Base-by-base conservation (phyloP, 1,140 invertebrate species). In the Drosophila takahashii region DNA sequence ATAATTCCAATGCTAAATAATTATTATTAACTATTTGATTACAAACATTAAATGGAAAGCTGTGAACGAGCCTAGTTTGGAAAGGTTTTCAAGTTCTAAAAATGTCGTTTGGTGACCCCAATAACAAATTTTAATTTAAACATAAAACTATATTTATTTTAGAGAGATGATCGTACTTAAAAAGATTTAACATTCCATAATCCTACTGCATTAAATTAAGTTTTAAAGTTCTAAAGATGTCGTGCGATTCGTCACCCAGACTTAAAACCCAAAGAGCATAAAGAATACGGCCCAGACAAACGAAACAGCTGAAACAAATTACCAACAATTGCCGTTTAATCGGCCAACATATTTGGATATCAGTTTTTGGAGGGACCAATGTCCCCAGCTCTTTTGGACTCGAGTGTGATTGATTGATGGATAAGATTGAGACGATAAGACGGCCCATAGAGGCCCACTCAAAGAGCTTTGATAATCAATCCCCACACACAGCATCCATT, bases 351-450 rank as follows among this genome's bases (percentile, higher is more conserved):
- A 26, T 29, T 36, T 45, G 11, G 2, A 41, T n/a, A 62, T 34
- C 26, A 29, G 11, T 50, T 39, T 41, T 48, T 18, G 15, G 37
- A 56, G 45, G 60, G 53, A 59, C 73, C 79, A 81, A 67, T 72
- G 78, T 59, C 56, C 78, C 59, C 37, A 18, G 51, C 39, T 32
- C 22, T 70, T 41, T 41, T 59, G 67, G 75, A 78, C 73, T 45
- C 47, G 54, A 57, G 48, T 61, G 79, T 83, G 79, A 75, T 83
- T 83, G 80, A 83, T 83, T 83, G 75, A 83, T 83, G 56, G 73
- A 66, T 78, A 45, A 74, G 57, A 64, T 32, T 8, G 29, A 7
- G 29, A 8, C 59, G 79, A 81, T 81, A 77, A 74, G 60, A 60
- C 61, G 47, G 67, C 54, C 54, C 54, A 47, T 7, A 44, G 36